Evolutionary conservation across 2,888 invertebrate species (phyloP).

Genomic region (Acleris emargana): DNA sequence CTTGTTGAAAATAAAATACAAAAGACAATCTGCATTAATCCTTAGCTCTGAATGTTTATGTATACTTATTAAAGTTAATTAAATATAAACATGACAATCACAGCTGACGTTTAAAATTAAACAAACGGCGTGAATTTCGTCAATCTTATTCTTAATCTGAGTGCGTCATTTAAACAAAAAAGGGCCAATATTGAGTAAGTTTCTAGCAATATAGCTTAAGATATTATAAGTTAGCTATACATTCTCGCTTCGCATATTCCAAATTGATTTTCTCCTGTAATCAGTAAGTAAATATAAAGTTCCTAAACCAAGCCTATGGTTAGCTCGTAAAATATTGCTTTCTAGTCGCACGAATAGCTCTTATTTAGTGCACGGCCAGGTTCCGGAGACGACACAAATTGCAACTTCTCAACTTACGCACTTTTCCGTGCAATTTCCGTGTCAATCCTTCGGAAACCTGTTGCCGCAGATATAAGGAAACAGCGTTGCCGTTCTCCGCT

Average conservation of each 20-base stretch:
- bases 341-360: conserved; percentile 34
- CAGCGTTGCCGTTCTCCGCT: neutral
- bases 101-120: too few species aligned
- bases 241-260: conserved; percentile 5
- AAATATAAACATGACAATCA: too few species aligned
- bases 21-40: too few species aligned
- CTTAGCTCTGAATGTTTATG: too few species aligned
- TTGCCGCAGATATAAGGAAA: conserved; percentile 12
- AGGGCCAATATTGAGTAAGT: too few species aligned
- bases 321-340: conserved; percentile 36
- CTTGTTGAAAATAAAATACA: too few species aligned
- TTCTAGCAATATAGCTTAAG: neutral
- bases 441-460: conserved; percentile 48
- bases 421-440: conserved; percentile 67
- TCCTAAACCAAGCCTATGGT: conserved; percentile 22
- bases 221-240: neutral
- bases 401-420: conserved; percentile 47
- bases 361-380: conserved; percentile 36
- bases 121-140: too few species aligned
- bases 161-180: neutral
- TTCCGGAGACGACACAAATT: conserved; percentile 55
- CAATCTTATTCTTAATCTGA: too few species aligned
- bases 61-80: too few species aligned
- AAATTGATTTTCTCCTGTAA: conserved; percentile 26
- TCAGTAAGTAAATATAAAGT: conserved; percentile 13